A percentile compares a stretch with the other conserved stretches of the same genome.
Conservation (phyloP, 2,113 vertebrate genomes). For the sheep (Ovis aries) region ARS-UI_Ramb_v3.0 NC_056063.1:38642501-38643000, state of each 20-base stretch:
- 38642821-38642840: neutral
- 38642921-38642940: too few relatives aligned
- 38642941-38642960: too few relatives aligned
- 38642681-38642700: neutral
- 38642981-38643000: too few relatives aligned
- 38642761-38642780: neutral
- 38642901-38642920: too few relatives aligned
- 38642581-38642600: neutral
- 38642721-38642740: neutral
- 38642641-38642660: neutral
- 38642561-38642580: neutral
- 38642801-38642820: neutral
- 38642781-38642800: neutral
- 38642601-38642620: neutral
- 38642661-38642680: neutral
- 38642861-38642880: neutral
- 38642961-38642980: too few relatives aligned
- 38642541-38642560: neutral
- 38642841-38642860: neutral
- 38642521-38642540: neutral
- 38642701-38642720: neutral
- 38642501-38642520: neutral
- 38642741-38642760: neutral
- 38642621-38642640: neutral
- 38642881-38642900: neutral